Percentiles rank a stretch among this genome's conserved stretches.
phyloP scores from a whole-genome alignment of 2,113 vertebrate genomes.

The Coryphaenoides rupestris region DNA sequence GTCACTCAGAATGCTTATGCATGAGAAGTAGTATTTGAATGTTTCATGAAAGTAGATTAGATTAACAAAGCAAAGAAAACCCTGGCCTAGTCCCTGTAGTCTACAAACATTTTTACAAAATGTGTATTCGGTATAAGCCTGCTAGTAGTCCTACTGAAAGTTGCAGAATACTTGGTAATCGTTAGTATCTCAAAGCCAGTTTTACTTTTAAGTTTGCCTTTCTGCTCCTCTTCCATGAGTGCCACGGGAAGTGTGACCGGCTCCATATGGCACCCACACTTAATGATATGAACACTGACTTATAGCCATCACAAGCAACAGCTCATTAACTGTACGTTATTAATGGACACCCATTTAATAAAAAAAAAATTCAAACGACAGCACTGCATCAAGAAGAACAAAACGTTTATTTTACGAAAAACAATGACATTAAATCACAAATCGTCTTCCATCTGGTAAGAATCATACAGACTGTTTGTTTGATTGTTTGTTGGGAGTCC shows the following conservation, averaged over 20 bases:
- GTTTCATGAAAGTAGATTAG: too few relatives aligned
- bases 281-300: constrained; percentile 18
- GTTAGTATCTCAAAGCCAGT: constrained; percentile 20
- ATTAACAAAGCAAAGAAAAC: too few relatives aligned
- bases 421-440: constrained; percentile 17
- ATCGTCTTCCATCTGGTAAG: constrained; percentile 7
- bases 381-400: constrained; percentile 8
- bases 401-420: constrained; percentile 52
- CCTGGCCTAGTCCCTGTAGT: too few relatives aligned
- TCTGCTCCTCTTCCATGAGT: constrained; percentile 39
- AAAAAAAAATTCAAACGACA: constrained; percentile 13
- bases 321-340: constrained; percentile 9
- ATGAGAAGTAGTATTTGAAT: too few relatives aligned
- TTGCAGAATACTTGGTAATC: background rate
- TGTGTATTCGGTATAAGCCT: too few relatives aligned
- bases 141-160: too few relatives aligned
- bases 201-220: constrained; percentile 45
- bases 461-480: constrained; percentile 43
- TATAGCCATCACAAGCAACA: constrained; percentile 10
- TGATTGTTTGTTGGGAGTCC: constrained; percentile 37
- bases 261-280: constrained; percentile 58
- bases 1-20: too few relatives aligned
- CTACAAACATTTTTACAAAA: too few relatives aligned
- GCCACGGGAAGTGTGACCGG: constrained; percentile 46
- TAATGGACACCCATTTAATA: background rate